Evolutionary conservation across 2,888 invertebrate species (phyloP).

Genomic region (Augiades crinisus): DNA sequence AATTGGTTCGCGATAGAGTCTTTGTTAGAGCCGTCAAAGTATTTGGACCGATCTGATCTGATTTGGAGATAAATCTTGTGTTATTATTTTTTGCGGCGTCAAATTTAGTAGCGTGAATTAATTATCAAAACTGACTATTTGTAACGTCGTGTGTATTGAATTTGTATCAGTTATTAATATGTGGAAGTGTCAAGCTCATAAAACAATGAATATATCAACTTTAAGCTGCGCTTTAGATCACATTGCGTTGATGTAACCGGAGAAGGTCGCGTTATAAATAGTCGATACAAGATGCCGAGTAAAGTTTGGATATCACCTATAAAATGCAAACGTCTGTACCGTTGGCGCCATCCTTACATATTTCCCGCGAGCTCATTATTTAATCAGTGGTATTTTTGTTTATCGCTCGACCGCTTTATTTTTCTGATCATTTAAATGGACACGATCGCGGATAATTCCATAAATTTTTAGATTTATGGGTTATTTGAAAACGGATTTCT

Average conservation of each 20-base stretch:
- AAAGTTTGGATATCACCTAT: background rate
- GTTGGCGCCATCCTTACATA: constrained; percentile 20
- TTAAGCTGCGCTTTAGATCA: background rate
- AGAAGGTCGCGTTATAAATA: background rate
- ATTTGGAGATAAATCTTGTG: background rate
- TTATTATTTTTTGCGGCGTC: background rate
- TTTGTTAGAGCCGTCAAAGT: constrained; percentile 14
- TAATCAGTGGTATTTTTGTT: constrained; percentile 11
- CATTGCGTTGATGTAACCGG: background rate
- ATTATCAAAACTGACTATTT: background rate
- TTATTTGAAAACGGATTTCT: background rate
- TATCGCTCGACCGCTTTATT: constrained; percentile 5
- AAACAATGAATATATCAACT: background rate
- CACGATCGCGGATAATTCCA: background rate
- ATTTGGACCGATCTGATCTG: constrained; percentile 8
- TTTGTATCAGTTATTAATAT: background rate
- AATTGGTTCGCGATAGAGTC: constrained; percentile 5
- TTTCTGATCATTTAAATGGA: constrained; percentile 8
- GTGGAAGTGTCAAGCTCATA: background rate
- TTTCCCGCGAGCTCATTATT: constrained; percentile 14
- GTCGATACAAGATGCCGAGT: background rate
- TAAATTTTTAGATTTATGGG: constrained; percentile 8
- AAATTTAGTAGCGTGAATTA: background rate
- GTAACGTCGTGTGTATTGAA: background rate
- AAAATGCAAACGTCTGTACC: constrained; percentile 1